Evolutionary conservation across 2,113 vertebrate genomes (phyloP).

Genomic region (Enhydra lutris): DNA sequence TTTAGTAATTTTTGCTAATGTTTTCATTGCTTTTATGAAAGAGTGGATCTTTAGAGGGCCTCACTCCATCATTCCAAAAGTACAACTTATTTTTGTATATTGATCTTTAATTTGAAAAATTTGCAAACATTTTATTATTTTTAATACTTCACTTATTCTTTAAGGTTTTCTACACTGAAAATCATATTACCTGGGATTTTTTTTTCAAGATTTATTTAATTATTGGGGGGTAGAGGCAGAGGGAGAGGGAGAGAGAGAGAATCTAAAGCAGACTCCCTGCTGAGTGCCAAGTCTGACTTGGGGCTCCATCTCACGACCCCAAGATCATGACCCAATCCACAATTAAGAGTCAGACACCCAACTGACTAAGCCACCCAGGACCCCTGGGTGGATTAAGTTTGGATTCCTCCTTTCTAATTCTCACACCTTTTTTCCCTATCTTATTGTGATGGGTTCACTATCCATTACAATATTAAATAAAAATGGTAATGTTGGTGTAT

Average conservation of each 20-base stretch:
- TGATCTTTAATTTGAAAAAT: neutral
- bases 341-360: too few relatives aligned
- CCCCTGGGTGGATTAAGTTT: neutral
- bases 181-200: neutral
- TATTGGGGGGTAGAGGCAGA: neutral
- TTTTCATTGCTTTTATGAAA: neutral
- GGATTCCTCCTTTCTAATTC: neutral
- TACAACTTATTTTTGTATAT: neutral
- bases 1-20: neutral
- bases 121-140: neutral
- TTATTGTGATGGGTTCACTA: neutral
- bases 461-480: neutral
- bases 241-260: neutral
- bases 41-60: neutral
- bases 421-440: neutral
- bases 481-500: neutral
- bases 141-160: neutral
- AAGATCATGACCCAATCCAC: too few relatives aligned
- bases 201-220: neutral
- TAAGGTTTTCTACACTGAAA: neutral
- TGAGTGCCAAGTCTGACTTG: neutral
- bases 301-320: neutral
- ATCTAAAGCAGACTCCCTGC: neutral
- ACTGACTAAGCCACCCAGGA: too few relatives aligned
- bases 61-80: neutral